These are phyloP conservation scores for Petrolisthes manimaculis DNA, from an alignment of 2,888 invertebrate species.

Conservation along the genomic window DNA sequence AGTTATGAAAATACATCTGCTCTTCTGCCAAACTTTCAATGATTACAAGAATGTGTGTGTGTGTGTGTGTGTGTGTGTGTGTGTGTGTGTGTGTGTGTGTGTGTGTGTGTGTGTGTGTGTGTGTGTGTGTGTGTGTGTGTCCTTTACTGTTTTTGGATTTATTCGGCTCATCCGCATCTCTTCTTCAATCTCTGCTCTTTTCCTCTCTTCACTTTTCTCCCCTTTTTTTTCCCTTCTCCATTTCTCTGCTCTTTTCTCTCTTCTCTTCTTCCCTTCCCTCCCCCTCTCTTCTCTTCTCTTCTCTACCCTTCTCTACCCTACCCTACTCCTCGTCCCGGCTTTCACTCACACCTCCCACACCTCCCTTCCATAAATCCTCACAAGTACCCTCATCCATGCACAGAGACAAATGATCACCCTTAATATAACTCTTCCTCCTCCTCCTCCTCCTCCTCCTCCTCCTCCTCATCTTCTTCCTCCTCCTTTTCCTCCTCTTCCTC, in stretches of 20 bases:
- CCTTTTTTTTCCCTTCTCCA: too few species aligned
- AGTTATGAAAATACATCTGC: background rate
- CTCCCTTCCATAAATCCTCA: background rate
- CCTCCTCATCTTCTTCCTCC: background rate
- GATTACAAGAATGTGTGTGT: too few species aligned
- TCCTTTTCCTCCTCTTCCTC: background rate
- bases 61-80: too few species aligned
- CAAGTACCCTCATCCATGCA: background rate
- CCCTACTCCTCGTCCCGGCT: background rate
- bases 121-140: too few species aligned
- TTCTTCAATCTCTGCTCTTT: too few species aligned
- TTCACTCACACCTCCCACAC: background rate
- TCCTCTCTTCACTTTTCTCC: too few species aligned
- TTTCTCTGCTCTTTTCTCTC: too few species aligned
- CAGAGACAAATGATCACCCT: constrained; percentile 2
- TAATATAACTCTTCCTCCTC: background rate
- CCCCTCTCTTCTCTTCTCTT: background rate
- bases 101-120: too few species aligned
- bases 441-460: background rate
- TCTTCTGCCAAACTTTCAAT: too few species aligned
- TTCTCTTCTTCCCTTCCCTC: background rate
- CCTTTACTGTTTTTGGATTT: background rate
- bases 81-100: too few species aligned
- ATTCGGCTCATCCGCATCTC: too few species aligned
- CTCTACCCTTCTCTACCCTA: background rate